Conservation (phyloP, 2,797 vertebrate species). For the Antennarius maculatus region DNA sequence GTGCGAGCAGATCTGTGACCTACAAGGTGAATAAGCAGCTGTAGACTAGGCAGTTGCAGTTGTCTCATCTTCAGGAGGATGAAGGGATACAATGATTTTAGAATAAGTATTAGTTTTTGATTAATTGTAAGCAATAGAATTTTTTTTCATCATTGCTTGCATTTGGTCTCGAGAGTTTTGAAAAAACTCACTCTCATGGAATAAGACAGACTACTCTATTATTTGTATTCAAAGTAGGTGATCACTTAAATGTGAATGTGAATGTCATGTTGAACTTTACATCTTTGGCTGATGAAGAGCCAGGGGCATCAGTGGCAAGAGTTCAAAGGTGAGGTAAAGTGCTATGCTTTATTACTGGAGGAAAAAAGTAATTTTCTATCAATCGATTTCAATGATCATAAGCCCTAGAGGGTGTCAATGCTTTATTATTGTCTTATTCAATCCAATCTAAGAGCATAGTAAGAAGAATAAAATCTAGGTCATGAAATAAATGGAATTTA, state of each 20-base stretch:
- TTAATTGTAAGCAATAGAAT: background rate
- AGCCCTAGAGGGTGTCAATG: slow-evolving; percentile 53
- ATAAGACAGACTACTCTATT: slow-evolving; percentile 33
- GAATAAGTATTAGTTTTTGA: background rate
- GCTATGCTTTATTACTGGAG: slow-evolving; percentile 67
- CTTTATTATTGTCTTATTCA: slow-evolving; percentile 70
- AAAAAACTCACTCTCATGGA: slow-evolving; percentile 18
- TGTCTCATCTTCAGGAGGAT: no score
- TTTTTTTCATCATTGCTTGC: slow-evolving; percentile 9
- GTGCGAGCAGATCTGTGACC: no score
- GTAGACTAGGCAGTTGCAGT: no score
- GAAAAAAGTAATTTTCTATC: slow-evolving; percentile 75
- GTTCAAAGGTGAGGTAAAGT: slow-evolving; percentile 79
- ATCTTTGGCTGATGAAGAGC: slow-evolving; percentile 53
- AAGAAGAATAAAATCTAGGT: slow-evolving; percentile 11
- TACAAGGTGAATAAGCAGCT: background rate
- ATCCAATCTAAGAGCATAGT: slow-evolving; percentile 41
- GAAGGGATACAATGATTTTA: no score
- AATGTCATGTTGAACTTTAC: slow-evolving; percentile 69
- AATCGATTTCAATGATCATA: slow-evolving; percentile 77
- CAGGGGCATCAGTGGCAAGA: slow-evolving; percentile 66
- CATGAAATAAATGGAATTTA: background rate
- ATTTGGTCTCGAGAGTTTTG: slow-evolving; percentile 10
- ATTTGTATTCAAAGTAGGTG: slow-evolving; percentile 53
- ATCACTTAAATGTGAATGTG: slow-evolving; percentile 40